These are phyloP conservation scores for Parnassius mnemosyne DNA, from an alignment of 2,888 invertebrate genomes.

Conservation along the genomic window DNA sequence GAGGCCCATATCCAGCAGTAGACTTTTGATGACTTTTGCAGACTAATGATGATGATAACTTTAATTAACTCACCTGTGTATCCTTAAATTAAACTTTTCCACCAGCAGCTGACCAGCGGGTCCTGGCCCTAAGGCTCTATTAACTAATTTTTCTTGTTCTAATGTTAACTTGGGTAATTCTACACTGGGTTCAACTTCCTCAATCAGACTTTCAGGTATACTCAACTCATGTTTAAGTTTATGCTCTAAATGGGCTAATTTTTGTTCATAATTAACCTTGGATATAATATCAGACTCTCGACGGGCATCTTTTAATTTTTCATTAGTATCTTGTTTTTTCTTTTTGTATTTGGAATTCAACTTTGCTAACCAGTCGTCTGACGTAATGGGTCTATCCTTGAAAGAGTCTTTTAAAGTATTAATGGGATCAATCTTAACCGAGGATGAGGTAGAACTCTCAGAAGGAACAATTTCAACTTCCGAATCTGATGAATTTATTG, in stretches of 20 bases:
- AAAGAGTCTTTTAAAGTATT: slow-evolving; percentile 81
- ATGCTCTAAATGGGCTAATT: slow-evolving; percentile 65
- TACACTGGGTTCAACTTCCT: slow-evolving; percentile 63
- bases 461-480: slow-evolving; percentile 68
- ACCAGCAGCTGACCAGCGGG: slow-evolving; percentile 84
- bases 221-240: slow-evolving; percentile 66
- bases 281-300: slow-evolving; percentile 71
- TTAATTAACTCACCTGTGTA: slow-evolving; percentile 57
- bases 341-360: slow-evolving; percentile 71
- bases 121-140: slow-evolving; percentile 79
- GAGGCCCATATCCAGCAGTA: too few species aligned
- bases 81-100: slow-evolving; percentile 73
- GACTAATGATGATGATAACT: too few species aligned
- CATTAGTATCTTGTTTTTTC: slow-evolving; percentile 61
- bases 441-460: slow-evolving; percentile 65
- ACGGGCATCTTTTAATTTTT: slow-evolving; percentile 67
- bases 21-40: too few species aligned
- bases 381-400: slow-evolving; percentile 72
- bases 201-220: slow-evolving; percentile 75
- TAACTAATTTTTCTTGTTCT: slow-evolving; percentile 82
- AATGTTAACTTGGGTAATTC: slow-evolving; percentile 83
- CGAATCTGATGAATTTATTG: slow-evolving; percentile 72
- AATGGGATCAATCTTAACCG: slow-evolving; percentile 60
- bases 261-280: slow-evolving; percentile 69
- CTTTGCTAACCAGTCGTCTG: slow-evolving; percentile 77